phyloP scores from a whole-genome alignment of 2,113 vertebrate species.

The Platichthys stellatus region DNA sequence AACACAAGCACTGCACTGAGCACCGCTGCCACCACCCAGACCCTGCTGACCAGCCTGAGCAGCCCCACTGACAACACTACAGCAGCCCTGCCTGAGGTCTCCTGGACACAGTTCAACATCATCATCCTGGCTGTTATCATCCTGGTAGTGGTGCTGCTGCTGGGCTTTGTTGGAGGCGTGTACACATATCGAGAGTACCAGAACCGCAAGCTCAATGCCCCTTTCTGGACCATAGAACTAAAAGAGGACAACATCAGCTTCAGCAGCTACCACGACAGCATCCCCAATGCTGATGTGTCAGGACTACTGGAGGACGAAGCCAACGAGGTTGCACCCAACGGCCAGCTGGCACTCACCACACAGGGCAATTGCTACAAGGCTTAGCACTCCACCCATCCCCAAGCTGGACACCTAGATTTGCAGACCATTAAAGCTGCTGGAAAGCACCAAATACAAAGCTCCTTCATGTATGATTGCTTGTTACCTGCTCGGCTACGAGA shows the following conservation, averaged over 20 bases:
- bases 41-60: slow-evolving; percentile 80
- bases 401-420: slow-evolving; percentile 31
- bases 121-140: slow-evolving; percentile 97
- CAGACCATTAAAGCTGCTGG: slow-evolving; percentile 69
- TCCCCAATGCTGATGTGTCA: slow-evolving; percentile 94
- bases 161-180: slow-evolving; percentile 96
- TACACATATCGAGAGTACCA: slow-evolving; percentile 97
- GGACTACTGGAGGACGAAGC: slow-evolving; percentile 94
- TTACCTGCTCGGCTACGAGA: slow-evolving; percentile 34
- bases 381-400: slow-evolving; percentile 59
- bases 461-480: slow-evolving; percentile 43
- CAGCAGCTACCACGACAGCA: slow-evolving; percentile 99
- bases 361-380: slow-evolving; percentile 90
- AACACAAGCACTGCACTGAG: slow-evolving; percentile 68
- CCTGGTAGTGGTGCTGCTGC: slow-evolving; percentile 91
- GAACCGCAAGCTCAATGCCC: slow-evolving; percentile 96
- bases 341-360: slow-evolving; percentile 91
- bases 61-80: slow-evolving; percentile 89
- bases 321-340: slow-evolving; percentile 91
- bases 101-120: slow-evolving; percentile 98
- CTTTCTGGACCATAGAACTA: slow-evolving; percentile 99
- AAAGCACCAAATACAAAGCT: slow-evolving; percentile 73
- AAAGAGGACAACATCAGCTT: slow-evolving; percentile 99
- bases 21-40: slow-evolving; percentile 79
- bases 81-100: slow-evolving; percentile 89